phyloP scores from a whole-genome alignment of 2,113 vertebrate genomes.

The Pelmatolapia mariae region DNA sequence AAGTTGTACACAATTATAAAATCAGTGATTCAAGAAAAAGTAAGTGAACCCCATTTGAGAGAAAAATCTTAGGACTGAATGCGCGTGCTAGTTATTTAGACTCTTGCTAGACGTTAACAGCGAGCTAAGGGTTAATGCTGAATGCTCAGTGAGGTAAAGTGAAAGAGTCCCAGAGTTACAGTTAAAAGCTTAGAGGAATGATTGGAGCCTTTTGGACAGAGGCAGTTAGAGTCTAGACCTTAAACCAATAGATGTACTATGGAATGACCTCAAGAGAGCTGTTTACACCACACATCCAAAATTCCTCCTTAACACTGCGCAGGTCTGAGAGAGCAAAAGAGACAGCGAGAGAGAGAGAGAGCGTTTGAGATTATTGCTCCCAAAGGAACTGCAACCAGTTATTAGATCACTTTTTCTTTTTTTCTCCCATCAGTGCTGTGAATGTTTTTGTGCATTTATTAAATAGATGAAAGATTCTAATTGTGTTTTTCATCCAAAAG shows the following conservation, averaged over 20 bases:
- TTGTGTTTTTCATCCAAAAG: not conserved
- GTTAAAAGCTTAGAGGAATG: not conserved
- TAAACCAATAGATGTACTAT: not conserved
- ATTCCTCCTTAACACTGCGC: not conserved
- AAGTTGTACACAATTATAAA: not conserved
- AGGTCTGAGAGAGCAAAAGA: not conserved
- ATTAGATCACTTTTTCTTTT: not conserved
- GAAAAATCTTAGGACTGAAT: not conserved
- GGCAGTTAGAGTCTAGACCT: not conserved
- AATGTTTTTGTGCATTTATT: not conserved
- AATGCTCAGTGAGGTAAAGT: not conserved
- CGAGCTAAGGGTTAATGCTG: not conserved
- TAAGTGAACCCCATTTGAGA: not conserved
- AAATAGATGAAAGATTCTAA: not conserved
- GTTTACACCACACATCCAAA: not conserved
- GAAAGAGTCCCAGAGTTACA: not conserved
- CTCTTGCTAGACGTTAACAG: not conserved
- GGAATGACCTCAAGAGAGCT: not conserved
- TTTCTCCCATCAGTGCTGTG: not conserved
- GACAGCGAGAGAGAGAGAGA: not conserved
- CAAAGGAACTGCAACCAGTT: not conserved
- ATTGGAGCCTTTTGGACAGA: not conserved
- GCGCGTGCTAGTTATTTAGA: not conserved
- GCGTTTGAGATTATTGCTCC: not conserved
- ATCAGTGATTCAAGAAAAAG: not conserved